Percentiles rank a stretch among this genome's conserved stretches.
Conservation (phyloP, 1,140 invertebrate species). For the Psilanteris sp. region DNA sequence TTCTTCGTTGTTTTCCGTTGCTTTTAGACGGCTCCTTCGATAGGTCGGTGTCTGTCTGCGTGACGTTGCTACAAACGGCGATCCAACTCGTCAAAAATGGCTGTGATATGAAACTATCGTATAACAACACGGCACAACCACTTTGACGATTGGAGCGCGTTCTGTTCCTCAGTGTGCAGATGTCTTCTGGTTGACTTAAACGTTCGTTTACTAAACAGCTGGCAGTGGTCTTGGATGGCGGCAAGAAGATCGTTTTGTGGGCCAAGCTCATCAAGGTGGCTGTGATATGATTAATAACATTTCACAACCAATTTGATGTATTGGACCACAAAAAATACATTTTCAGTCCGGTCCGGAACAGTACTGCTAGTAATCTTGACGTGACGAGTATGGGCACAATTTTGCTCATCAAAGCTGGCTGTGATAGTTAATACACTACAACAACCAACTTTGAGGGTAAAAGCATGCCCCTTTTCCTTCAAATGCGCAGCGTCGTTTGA, state of each 20-base stretch:
- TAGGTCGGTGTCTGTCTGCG: conserved; percentile 25
- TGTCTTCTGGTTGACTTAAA: background rate
- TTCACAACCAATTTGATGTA: conserved; percentile 88
- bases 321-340: conserved; percentile 77
- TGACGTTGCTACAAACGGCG: conserved; percentile 74
- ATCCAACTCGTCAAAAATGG: conserved; percentile 91
- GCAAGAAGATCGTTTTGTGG: conserved; percentile 74
- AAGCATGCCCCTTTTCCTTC: conserved; percentile 74
- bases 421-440: conserved; percentile 87
- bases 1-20: conserved; percentile 9
- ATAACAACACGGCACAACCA: conserved; percentile 89
- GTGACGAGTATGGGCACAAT: conserved; percentile 77
- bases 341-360: too few relatives aligned
- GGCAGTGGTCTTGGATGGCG: too few relatives aligned
- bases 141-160: conserved; percentile 85
- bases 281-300: conserved; percentile 87
- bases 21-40: conserved; percentile 22
- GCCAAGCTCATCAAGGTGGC: conserved; percentile 89
- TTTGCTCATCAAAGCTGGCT: conserved; percentile 91
- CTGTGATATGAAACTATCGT: conserved; percentile 89
- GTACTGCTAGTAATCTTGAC: too few relatives aligned
- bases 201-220: too few relatives aligned
- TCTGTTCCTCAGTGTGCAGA: conserved; percentile 44
- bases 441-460: conserved; percentile 89
- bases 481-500: too few relatives aligned